Percentiles rank a stretch among this genome's conserved stretches.
Evolutionary conservation across 1,140 invertebrate genomes (phyloP).

Genomic region (Diuraphis noxia): DNA sequence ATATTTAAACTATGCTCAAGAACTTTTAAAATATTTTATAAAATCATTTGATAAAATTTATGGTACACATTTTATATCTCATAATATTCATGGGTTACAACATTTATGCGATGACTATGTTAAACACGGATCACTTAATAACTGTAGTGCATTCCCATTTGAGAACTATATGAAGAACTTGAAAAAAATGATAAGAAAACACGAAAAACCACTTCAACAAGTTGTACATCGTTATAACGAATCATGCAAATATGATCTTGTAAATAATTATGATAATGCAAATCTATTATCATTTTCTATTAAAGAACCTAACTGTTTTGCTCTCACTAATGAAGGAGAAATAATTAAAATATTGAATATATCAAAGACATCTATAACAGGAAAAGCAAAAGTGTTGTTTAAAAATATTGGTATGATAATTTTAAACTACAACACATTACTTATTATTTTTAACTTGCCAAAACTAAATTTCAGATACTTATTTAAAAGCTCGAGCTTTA

Average conservation of each 20-base stretch:
- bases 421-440: neutral
- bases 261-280: neutral
- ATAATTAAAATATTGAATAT: neutral
- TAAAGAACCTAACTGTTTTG: neutral
- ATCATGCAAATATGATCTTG: neutral
- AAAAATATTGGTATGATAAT: neutral
- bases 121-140: neutral
- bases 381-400: neutral
- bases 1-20: neutral
- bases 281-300: neutral
- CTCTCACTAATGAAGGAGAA: neutral
- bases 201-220: constrained; percentile 18
- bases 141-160: constrained; percentile 11
- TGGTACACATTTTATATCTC: neutral
- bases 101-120: constrained; percentile 9
- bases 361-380: neutral
- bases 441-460: neutral
- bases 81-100: neutral
- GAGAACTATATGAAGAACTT: constrained; percentile 8
- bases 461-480: neutral
- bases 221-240: neutral
- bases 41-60: neutral
- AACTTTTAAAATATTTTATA: neutral
- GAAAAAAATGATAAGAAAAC: neutral
- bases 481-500: neutral